Evolutionary conservation across 2,888 invertebrate genomes (phyloP).

Genomic region (Ochropleura leucogaster): DNA sequence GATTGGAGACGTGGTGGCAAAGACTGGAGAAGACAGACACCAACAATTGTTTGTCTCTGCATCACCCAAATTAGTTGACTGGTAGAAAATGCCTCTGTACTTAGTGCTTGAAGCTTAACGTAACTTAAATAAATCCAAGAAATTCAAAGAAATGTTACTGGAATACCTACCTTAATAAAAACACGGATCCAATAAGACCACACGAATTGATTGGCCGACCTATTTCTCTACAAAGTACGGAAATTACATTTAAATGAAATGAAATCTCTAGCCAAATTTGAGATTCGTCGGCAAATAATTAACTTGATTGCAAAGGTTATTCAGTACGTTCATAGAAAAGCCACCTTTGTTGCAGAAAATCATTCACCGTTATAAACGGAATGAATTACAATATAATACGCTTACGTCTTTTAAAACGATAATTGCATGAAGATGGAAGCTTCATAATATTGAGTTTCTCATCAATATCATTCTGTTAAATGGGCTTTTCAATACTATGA

Average conservation of each 20-base stretch:
- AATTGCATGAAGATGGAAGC: constrained; percentile 12
- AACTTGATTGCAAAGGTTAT: constrained; percentile 4
- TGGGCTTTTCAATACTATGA: not conserved
- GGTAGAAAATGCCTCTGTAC: no score
- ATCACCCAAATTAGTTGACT: no score
- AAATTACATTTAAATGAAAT: constrained; percentile 25
- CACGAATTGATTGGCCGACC: not conserved
- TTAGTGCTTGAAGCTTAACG: not conserved
- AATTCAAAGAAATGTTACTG: not conserved
- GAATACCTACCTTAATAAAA: not conserved
- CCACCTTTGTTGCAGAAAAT: constrained; percentile 9
- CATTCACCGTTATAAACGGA: constrained; percentile 9
- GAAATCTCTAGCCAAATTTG: constrained; percentile 3
- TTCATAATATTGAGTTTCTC: constrained; percentile 3
- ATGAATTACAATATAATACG: constrained; percentile 6
- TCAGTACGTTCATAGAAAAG: constrained; percentile 4
- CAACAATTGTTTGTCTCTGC: no score
- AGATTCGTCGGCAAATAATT: constrained; percentile 4
- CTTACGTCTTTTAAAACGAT: not conserved
- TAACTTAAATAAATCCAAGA: not conserved
- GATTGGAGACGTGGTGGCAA: no score
- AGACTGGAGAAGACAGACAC: no score
- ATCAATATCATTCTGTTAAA: not conserved
- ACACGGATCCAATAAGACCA: not conserved
- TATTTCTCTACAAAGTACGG: not conserved